Base-by-base conservation (phyloP, 1,140 invertebrate genomes). In the Brachionus plicatilis region DNA sequence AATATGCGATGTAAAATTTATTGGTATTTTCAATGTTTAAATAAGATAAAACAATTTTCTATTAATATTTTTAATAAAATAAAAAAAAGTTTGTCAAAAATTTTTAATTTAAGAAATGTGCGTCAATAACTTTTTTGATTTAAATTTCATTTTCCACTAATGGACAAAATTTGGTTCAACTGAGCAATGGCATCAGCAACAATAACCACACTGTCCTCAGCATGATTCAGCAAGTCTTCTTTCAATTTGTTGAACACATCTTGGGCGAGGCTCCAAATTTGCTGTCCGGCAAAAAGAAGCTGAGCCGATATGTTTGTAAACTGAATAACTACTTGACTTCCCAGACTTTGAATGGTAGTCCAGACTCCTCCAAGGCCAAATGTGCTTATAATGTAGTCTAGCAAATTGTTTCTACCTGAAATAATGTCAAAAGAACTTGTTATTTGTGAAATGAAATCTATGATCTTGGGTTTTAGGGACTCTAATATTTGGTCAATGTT, bases 201-300 rank as follows among this genome's bases (percentile, higher is more conserved):
- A 37, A 79, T n/a, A 50, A 29, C 41, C 27, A 60, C 76, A n/a
- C 5, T 17, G 27, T 79, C 53, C 5, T 45, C 76, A 27, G 33
- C 76, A 60, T 79, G 76, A 60, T 79, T 79, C 7, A 50, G 12
- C 24, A 79, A 37, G 17, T 79, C 76, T 33, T 60, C 53, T 29
- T 60, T 60, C 20, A 79, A 37, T 37, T 79, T 43, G 27, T 53
- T 79, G 37, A 79, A 60, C 11, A 79, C 33, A 12, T 53, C 47
- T 60, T 79, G 47, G 3, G 53, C 76, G 0, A 29, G 37, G 11
- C 17, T 50, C 76, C 76, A 79, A 37, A 79, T 60, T 79, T 79
- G 76, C 27, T 79, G 76, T 14, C 76, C 76, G 20, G 76, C 76
- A 60, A 79, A 79, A 14, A 79, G 17, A 3, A 79, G 45, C 20